Evolutionary conservation across 2,113 vertebrate genomes (phyloP).

Genomic region (Hemichromis elongatus): DNA sequence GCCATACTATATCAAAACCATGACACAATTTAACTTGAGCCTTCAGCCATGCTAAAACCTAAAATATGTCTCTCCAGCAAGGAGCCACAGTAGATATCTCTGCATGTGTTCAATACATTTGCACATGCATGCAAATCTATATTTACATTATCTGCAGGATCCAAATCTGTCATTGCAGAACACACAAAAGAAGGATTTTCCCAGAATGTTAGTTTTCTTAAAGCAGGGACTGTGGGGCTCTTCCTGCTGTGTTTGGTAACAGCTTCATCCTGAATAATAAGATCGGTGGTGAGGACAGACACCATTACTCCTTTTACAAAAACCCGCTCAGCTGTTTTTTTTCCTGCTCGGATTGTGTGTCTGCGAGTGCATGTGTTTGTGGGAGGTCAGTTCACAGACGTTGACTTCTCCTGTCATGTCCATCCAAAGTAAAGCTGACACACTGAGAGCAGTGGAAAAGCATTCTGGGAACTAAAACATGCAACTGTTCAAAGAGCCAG

Average conservation of each 20-base stretch:
- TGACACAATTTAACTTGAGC: neutral
- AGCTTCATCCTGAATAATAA: neutral
- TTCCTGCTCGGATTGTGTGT: neutral
- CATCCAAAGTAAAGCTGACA: slow-evolving; percentile 41
- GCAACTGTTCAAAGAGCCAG: neutral
- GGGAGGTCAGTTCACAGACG: neutral
- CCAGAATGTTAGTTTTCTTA: neutral
- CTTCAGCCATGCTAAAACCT: neutral
- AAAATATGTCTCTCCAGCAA: neutral
- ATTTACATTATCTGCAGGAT: slow-evolving; percentile 2
- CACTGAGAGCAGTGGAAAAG: neutral
- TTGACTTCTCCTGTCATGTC: slow-evolving; percentile 3
- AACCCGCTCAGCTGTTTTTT: slow-evolving; percentile 11
- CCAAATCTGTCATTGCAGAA: neutral
- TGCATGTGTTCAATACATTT: slow-evolving; percentile 1
- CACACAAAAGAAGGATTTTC: slow-evolving; percentile 12
- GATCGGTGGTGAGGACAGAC: neutral
- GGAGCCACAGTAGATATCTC: neutral
- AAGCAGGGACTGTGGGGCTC: neutral
- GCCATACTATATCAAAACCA: neutral
- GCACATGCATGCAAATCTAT: slow-evolving; percentile 17
- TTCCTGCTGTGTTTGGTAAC: slow-evolving; percentile 11
- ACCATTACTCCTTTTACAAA: slow-evolving; percentile 4
- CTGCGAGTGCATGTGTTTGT: neutral
- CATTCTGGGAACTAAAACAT: neutral